These are phyloP conservation scores for Trilocha varians DNA, from an alignment of 2,888 invertebrate genomes.

Conservation along the genomic window DNA sequence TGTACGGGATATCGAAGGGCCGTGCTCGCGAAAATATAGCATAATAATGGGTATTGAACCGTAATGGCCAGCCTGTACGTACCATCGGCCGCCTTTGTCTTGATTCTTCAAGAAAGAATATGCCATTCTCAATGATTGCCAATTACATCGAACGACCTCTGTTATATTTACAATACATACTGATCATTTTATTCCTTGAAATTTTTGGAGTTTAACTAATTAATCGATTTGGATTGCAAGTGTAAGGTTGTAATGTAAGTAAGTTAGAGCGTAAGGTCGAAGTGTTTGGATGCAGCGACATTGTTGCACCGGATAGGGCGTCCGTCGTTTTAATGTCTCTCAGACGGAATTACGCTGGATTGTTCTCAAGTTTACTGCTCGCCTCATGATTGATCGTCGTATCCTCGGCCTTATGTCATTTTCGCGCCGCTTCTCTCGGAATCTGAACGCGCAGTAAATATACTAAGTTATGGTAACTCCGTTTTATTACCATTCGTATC, in stretches of 20 bases:
- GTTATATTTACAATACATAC: slow-evolving; percentile 54
- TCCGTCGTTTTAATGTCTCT: slow-evolving; percentile 70
- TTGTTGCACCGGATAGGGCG: slow-evolving; percentile 73
- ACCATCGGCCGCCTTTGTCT: slow-evolving; percentile 71
- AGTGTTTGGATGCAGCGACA: slow-evolving; percentile 43
- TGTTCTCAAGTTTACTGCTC: slow-evolving; percentile 71
- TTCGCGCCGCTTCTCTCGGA: slow-evolving; percentile 62
- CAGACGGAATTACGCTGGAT: slow-evolving; percentile 73
- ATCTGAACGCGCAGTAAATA: slow-evolving; percentile 64
- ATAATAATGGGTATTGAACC: slow-evolving; percentile 73
- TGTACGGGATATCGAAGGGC: slow-evolving; percentile 66
- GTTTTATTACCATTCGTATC: slow-evolving; percentile 34
- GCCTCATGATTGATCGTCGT: slow-evolving; percentile 70
- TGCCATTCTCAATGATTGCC: slow-evolving; percentile 69
- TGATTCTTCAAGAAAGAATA: slow-evolving; percentile 65
- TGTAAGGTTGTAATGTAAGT: slow-evolving; percentile 2
- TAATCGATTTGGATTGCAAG: slow-evolving; percentile 9
- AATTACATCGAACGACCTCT: slow-evolving; percentile 70
- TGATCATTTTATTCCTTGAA: too few relatives aligned
- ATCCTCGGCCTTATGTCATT: slow-evolving; percentile 70
- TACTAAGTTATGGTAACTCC: slow-evolving; percentile 58
- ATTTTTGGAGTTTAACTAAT: too few relatives aligned
- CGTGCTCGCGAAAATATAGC: slow-evolving; percentile 71
- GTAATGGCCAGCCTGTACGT: slow-evolving; percentile 69
- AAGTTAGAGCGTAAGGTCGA: slow-evolving; percentile 5